Conservation (phyloP, 37 sponge, comb jelly and placozoan species). For the Halichondria panicea region DNA sequence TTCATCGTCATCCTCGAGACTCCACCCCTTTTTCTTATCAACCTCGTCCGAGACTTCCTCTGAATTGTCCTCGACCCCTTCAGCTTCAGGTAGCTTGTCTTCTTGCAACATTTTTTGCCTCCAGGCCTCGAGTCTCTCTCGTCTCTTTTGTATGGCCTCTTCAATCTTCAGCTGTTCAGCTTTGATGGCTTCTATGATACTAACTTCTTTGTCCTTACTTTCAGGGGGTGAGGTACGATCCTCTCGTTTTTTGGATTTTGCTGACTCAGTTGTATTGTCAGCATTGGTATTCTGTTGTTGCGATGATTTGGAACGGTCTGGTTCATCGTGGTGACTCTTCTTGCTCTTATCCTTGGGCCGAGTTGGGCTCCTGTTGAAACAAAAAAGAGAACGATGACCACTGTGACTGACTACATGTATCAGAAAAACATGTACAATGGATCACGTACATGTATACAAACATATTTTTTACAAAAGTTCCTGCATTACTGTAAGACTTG, state of each 20-base stretch:
- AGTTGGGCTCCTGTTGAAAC: no score
- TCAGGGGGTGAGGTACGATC: background rate
- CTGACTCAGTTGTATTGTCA: background rate
- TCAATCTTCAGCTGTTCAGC: constrained; percentile 83
- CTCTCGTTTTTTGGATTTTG: background rate
- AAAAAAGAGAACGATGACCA: no score
- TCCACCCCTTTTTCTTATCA: constrained; percentile 68
- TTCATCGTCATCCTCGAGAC: constrained; percentile 88
- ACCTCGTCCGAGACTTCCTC: constrained; percentile 39
- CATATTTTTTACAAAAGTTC: no score
- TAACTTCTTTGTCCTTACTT: background rate
- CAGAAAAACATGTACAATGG: no score
- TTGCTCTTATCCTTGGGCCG: no score
- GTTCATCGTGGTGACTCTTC: no score
- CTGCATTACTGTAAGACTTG: no score
- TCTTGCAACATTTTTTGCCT: constrained; percentile 77
- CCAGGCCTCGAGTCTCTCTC: constrained; percentile 94
- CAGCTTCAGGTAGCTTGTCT: constrained; percentile 73
- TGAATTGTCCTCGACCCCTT: constrained; percentile 65
- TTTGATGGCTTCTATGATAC: constrained; percentile 46
- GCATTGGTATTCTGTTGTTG: background rate
- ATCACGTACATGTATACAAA: no score
- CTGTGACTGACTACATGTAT: no score
- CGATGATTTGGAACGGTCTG: no score
- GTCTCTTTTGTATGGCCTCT: constrained; percentile 89